Evolutionary conservation across 92 coral and sea anemone genomes (phyloP), one percentile per base, ranked within the genome.

Genomic region (Porites divaricata): DNA sequence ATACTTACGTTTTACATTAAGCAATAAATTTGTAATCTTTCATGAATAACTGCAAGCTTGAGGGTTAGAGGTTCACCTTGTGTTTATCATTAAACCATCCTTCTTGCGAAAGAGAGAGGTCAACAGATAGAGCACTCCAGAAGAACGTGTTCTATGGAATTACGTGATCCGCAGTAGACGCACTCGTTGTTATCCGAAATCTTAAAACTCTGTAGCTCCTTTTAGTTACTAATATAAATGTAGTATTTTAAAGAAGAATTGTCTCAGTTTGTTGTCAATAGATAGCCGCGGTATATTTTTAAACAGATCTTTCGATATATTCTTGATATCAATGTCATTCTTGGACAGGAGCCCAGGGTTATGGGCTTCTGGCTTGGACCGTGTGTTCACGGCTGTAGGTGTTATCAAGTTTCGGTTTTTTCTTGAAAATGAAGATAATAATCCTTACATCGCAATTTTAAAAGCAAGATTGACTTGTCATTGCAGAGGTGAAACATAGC

Each of bases 151-250:
- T 35, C 45, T 35, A 35, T 35, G 3, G 45, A 35, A 35, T 35
- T 6, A 4, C 45, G 45, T 35, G 45, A 35, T 35, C 0, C 4
- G 45, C 45, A 35, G 45, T 35, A 35, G 45, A 35, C 0, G 45
- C 6, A 35, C 45, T 35, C 45, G 5, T 35, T 6, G 6, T 35
- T 35, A 35, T 35, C 6, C 45, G 49, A 20, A n/a, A 49, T 73
- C 52, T 73, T 51, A n/a, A 73, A 73, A 1, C 77, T 53, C n/a
- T 72, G 17, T 41, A 22, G 14, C 21, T 26, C 59, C 52, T 73
- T 53, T 73, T 73, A 35, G 77, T 73, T 41, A 53, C 77, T 73
- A 73, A 20, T 9, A 73, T 73, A 20, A 49, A 11, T 53, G 64
- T 73, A 50, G 23, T 48, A 48, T n/a, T n/a, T 72, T 72, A 72